Conservation (phyloP, 2,888 invertebrate genomes). For the Cerastis rubricosa region DNA sequence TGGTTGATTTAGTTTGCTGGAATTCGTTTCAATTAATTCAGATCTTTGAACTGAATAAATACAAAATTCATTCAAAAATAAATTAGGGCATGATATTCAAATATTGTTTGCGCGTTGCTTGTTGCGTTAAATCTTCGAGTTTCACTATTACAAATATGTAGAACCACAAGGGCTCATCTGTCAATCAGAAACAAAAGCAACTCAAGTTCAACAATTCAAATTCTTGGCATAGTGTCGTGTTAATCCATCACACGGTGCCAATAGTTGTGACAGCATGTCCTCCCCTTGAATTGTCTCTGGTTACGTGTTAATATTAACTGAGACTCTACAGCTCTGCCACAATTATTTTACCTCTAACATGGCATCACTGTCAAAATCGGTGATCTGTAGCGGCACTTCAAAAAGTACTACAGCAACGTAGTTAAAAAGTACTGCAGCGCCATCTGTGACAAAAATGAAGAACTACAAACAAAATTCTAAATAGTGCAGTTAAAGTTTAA, state of each 20-base stretch:
- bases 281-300: conserved; percentile 52
- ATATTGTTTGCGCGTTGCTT: too few species aligned
- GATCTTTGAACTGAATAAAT: not conserved
- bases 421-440: too few species aligned
- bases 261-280: conserved; percentile 57
- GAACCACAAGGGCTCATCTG: not conserved
- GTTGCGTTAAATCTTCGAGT: not conserved
- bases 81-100: not conserved
- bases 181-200: conserved; percentile 29
- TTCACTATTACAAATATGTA: not conserved
- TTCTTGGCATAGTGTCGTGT: conserved; percentile 41
- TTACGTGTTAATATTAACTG: conserved; percentile 46
- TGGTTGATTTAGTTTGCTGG: conserved; percentile 9
- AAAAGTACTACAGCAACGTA: too few species aligned
- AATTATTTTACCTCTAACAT: not conserved
- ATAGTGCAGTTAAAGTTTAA: too few species aligned
- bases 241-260: conserved; percentile 47
- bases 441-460: too few species aligned
- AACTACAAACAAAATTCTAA: too few species aligned
- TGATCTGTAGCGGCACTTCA: not conserved
- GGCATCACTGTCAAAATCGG: not conserved
- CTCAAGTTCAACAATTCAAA: conserved; percentile 48
- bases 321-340: not conserved
- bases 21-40: not conserved
- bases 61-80: not conserved